Evolutionary conservation across 2,888 invertebrate species (phyloP), one percentile per base, ranked within the genome.

Genomic region (Synergus japonicus): DNA sequence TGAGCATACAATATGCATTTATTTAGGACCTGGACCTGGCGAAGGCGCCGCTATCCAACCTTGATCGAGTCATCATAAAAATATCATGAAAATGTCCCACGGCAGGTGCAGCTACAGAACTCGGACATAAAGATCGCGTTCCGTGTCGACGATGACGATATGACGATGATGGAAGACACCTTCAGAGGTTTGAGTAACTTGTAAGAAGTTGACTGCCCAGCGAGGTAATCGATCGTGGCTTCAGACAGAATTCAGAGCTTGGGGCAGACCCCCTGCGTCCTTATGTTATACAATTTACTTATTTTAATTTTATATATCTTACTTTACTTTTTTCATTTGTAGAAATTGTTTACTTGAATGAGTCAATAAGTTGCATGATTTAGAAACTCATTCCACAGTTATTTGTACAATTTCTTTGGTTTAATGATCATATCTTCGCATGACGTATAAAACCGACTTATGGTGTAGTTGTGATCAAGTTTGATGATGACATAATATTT

Each of bases 211-310:
- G 64, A 79, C 46, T 77, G 76, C 65, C 78, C 67, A 78, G 78
- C 76, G 80, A 83, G 83, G 80, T 85, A 84, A 88, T 88, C 86
- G 85, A 85, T 86, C 83, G 85, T 84, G 66, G 80, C 54, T 37
- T 76, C 46, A 76, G 78, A 60, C 73, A 73, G 60, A 60, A 54
- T 54, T 37, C 15, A 73, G 49, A 73, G 37, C 37, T 12, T 49
- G 29, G 22, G 18, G 18, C 13, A 49, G 78, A 66, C 78, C 58
- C 77, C 80, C 79, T 76, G 64, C 46, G 69, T 44, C 73, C 12
- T 64, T 73, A 37, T 29, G 29, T 29, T 29, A 3, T 29, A 29
- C 29, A 29, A 29, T 29, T 29, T 29, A 29, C 29, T 29, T 29
- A 29, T 29, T 29, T 29, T 29, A 3, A 29, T 29, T 29, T 29